phyloP scores from a whole-genome alignment of 1,140 invertebrate species.

The Anoplolepis gracilipes region DNA sequence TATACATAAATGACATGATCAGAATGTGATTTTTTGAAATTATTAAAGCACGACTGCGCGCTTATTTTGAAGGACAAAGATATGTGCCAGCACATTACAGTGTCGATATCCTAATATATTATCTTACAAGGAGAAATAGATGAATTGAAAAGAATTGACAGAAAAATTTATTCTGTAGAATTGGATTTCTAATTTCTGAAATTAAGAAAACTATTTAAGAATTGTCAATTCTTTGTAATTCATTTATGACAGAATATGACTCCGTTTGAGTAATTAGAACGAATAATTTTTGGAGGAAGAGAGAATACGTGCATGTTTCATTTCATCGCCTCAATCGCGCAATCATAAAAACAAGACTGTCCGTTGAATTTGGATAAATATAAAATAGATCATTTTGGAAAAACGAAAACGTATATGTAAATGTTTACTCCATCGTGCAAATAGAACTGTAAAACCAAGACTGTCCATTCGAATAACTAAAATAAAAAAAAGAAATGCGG shows the following conservation, averaged over 20 bases:
- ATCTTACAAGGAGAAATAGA: neutral
- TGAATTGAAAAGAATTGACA: neutral
- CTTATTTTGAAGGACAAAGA: neutral
- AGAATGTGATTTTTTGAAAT: constrained; percentile 19
- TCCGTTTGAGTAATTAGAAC: constrained; percentile 1
- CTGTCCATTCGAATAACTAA: constrained; percentile 12
- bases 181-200: neutral
- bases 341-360: constrained; percentile 6
- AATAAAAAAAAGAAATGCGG: neutral
- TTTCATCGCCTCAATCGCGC: constrained; percentile 3
- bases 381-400: neutral
- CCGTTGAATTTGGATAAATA: neutral
- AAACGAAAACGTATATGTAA: constrained; percentile 1
- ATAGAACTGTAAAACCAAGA: constrained; percentile 33
- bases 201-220: neutral
- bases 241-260: neutral
- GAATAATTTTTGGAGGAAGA: neutral
- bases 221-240: constrained; percentile 4
- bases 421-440: constrained; percentile 10
- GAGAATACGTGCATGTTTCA: neutral
- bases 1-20: constrained; percentile 11
- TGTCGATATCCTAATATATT: constrained; percentile 2
- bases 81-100: constrained; percentile 9
- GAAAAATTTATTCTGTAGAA: neutral
- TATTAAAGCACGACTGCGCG: neutral